A percentile compares a stretch with the other conserved stretches of the same genome.
Conservation (phyloP, 2,113 vertebrate species). For the Sus scrofa region T2T-Sscrofa CM000818.6:84199501-84200000, state of each 20-base stretch:
- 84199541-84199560: not conserved
- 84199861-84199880: not conserved
- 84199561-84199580: not conserved
- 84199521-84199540: not conserved
- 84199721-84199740: not conserved
- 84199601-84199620: not conserved
- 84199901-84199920: not conserved
- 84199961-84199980: not conserved
- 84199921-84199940: not conserved
- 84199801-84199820: not conserved
- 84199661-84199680: not conserved
- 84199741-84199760: not conserved
- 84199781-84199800: not conserved
- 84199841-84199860: not conserved
- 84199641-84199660: not conserved
- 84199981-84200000: too few species aligned
- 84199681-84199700: not conserved
- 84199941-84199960: accelerated
- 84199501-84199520: not conserved
- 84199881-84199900: not conserved
- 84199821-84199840: not conserved
- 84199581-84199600: not conserved
- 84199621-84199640: not conserved
- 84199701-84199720: not conserved
- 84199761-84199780: not conserved